phyloP scores from a whole-genome alignment of 2,113 vertebrate genomes.

The Piprites chloris region DNA sequence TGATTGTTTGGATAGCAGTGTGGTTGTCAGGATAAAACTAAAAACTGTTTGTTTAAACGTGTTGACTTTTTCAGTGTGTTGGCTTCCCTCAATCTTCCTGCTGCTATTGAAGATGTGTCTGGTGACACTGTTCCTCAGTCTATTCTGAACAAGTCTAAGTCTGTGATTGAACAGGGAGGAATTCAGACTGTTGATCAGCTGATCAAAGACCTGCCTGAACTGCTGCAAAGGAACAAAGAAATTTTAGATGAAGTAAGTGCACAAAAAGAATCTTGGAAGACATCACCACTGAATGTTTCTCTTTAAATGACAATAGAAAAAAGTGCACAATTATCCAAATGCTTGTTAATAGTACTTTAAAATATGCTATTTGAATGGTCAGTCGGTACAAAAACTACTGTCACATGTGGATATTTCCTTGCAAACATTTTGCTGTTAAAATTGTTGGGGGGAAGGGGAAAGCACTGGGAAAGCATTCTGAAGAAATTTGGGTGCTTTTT shows the following conservation, averaged over 20 bases:
- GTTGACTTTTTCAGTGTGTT: slow-evolving; percentile 78
- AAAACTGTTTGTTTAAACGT: background rate
- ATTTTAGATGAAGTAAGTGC: slow-evolving; percentile 89
- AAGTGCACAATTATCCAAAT: background rate
- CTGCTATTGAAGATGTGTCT: slow-evolving; percentile 94
- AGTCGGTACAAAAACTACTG: background rate
- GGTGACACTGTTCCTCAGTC: slow-evolving; percentile 95
- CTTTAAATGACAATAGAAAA: background rate
- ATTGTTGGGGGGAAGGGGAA: rapidly evolving
- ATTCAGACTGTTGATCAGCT: slow-evolving; percentile 93
- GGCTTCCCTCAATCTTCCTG: slow-evolving; percentile 96
- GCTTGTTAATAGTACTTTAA: background rate
- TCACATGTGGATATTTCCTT: background rate
- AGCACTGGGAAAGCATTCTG: background rate
- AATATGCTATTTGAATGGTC: background rate
- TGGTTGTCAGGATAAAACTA: background rate
- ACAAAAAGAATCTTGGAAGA: background rate
- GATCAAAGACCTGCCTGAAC: slow-evolving; percentile 93
- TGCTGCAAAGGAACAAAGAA: slow-evolving; percentile 93
- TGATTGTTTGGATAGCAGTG: background rate
- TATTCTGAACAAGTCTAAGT: slow-evolving; percentile 89
- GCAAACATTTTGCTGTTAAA: background rate
- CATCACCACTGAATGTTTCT: background rate
- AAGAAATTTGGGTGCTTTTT: background rate
- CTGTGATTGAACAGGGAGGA: slow-evolving; percentile 89